phyloP scores from a whole-genome alignment of 2,888 invertebrate species.

The Tinea trinotella region DNA sequence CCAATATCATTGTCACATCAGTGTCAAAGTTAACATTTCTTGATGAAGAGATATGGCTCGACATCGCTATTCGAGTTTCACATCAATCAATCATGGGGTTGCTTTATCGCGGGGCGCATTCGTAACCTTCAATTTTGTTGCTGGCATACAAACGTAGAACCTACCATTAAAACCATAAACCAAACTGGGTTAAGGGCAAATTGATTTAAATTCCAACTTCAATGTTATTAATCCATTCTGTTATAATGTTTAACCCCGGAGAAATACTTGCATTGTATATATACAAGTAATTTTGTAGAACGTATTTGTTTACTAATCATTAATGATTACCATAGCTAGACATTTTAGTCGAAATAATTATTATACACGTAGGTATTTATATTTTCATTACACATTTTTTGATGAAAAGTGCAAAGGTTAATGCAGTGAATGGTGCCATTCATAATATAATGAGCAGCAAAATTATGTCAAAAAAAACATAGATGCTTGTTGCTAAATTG shows the following conservation, averaged over 20 bases:
- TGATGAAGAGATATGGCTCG: conserved; percentile 18
- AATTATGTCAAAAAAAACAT: too few species aligned
- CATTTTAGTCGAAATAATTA: too few species aligned
- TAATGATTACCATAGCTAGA: too few species aligned
- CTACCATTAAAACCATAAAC: conserved; percentile 3
- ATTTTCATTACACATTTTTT: too few species aligned
- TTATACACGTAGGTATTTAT: too few species aligned
- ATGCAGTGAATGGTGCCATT: too few species aligned
- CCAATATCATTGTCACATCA: conserved; percentile 16
- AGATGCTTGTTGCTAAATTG: too few species aligned
- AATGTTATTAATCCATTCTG: neutral
- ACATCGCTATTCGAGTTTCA: conserved; percentile 8
- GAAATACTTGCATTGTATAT: too few species aligned
- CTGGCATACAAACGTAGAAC: neutral
- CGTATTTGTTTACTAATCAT: too few species aligned
- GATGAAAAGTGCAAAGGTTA: too few species aligned
- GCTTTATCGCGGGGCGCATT: conserved; percentile 7
- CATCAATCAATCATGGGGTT: conserved; percentile 16
- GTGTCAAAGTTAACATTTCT: conserved; percentile 16
- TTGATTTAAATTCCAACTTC: neutral
- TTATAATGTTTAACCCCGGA: neutral
- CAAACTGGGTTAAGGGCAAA: conserved; percentile 11
- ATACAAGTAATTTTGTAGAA: too few species aligned
- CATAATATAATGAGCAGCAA: too few species aligned
- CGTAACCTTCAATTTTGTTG: conserved; percentile 13